Base-by-base conservation (phyloP, 1,140 invertebrate species). In the Drosophila obscura region DNA sequence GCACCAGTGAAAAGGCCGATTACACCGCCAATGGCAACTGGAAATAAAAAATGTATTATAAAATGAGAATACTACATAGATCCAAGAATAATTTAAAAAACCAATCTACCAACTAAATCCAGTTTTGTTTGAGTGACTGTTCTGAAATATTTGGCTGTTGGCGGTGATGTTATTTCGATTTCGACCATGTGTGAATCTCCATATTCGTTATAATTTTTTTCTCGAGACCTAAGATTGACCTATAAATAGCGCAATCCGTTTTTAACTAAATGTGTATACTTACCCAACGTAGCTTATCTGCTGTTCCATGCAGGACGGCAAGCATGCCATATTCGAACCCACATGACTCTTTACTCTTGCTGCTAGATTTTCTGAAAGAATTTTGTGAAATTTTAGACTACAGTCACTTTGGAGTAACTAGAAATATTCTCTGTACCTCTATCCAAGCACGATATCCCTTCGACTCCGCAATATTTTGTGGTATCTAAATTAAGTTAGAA, bases 271-370 rank as follows among this genome's bases (percentile, higher is more conserved):
- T 11, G 2, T 39, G 5, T 31, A 35, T 1, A 0, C 52, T 72
- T 61, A 83, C 80, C 80, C 80, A 13, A 83, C 80, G 44, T 46
- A 62, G 19, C 58, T 79, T 26, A 83, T 83, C 15, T 83, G 80
- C 16, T 83, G 80, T 39, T 83, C 80, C 50, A 84, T 46, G 61
- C 80, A 83, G 16, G 80, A 83, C 11, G 80, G 80, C 15, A 79
- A 39, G 22, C 80, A 83, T 1, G 49, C 66, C 22, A 64, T 61
- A 53, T 72, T 58, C n/a, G 46, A 41, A 31, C 59, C 55, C 5
- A 83, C 75, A 44, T 51, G 64, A 4, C 75, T 35, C 35, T 67
- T 83, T 6, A 83, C 80, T 55, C 35, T 71, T 4, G 43, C 44
- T 0, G 71, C 58, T 2, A 83, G 48, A 31, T 62, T 53, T 16